Percentiles rank a stretch among this genome's conserved stretches.
Evolutionary conservation across 2,888 invertebrate species (phyloP).

Genomic region (Psylliodes chrysocephalus): DNA sequence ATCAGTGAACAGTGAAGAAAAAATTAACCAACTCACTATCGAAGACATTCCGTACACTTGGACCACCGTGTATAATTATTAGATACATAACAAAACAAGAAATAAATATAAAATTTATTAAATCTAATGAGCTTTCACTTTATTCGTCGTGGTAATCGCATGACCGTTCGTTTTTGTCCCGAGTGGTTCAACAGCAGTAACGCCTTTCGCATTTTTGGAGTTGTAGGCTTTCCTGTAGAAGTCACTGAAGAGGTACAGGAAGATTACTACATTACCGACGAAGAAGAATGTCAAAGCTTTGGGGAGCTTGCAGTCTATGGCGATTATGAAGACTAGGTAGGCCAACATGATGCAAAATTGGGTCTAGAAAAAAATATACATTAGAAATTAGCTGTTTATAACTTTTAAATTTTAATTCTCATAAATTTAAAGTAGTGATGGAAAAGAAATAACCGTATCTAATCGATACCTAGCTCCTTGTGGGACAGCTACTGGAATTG

Average conservation of each 20-base stretch:
- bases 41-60: neutral
- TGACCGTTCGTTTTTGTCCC: slow-evolving; percentile 5
- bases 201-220: slow-evolving; percentile 1
- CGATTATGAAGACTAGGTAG: slow-evolving; percentile 74
- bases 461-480: no score
- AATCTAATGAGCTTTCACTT: slow-evolving; percentile 28
- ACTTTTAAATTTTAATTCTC: no score
- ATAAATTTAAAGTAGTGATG: no score
- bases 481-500: no score
- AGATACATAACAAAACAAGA: slow-evolving; percentile 19
- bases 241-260: slow-evolving; percentile 81
- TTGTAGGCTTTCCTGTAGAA: slow-evolving; percentile 71
- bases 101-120: slow-evolving; percentile 30
- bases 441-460: no score
- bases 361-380: slow-evolving; percentile 66
- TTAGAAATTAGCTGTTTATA: neutral
- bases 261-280: slow-evolving; percentile 74
- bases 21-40: no score
- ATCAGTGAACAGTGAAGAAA: no score
- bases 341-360: slow-evolving; percentile 82
- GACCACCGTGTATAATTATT: neutral
- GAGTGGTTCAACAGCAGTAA: neutral
- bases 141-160: neutral
- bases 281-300: slow-evolving; percentile 75
- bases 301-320: slow-evolving; percentile 77